A percentile compares a stretch with the other conserved stretches of the same genome.
Conservation (phyloP, 2,113 vertebrate genomes). For the Psilopsiagon aurifrons region DNA sequence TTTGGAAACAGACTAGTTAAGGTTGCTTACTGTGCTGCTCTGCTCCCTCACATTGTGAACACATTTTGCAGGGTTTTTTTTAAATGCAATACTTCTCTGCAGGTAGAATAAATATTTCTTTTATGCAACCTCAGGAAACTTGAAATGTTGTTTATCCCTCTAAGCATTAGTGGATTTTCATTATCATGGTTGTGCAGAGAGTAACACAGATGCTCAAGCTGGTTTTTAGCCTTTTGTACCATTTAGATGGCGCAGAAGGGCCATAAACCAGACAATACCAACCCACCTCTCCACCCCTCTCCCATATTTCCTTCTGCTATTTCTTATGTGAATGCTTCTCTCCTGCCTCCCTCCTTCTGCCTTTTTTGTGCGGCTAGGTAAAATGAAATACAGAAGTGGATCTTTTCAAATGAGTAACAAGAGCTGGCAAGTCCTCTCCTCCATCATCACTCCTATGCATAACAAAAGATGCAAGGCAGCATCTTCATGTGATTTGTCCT, state of each 20-base stretch:
- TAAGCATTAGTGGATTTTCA: constrained; percentile 13
- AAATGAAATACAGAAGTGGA: background rate
- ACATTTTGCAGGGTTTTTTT: background rate
- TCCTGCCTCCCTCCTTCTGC: background rate
- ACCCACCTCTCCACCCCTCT: background rate
- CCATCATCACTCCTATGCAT: background rate
- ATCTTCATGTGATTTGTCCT: background rate
- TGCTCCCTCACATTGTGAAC: constrained; percentile 10
- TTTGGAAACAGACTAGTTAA: constrained; percentile 48
- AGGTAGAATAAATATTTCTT: constrained; percentile 32
- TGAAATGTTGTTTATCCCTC: background rate
- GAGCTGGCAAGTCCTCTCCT: background rate
- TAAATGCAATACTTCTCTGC: background rate
- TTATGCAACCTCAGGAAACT: constrained; percentile 25
- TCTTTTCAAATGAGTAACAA: background rate
- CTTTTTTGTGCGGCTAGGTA: background rate
- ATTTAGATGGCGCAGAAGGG: background rate
- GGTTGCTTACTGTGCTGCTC: constrained; percentile 1
- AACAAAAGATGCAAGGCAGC: background rate
- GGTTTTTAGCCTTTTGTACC: constrained; percentile 19
- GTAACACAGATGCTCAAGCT: constrained; percentile 27
- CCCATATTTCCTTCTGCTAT: constrained; percentile 24
- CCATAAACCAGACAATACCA: constrained; percentile 24
- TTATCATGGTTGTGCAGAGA: background rate
- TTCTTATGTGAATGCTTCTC: background rate